phyloP scores from a whole-genome alignment of 1,140 invertebrate genomes.

The Drosophila ogumai region DNA sequence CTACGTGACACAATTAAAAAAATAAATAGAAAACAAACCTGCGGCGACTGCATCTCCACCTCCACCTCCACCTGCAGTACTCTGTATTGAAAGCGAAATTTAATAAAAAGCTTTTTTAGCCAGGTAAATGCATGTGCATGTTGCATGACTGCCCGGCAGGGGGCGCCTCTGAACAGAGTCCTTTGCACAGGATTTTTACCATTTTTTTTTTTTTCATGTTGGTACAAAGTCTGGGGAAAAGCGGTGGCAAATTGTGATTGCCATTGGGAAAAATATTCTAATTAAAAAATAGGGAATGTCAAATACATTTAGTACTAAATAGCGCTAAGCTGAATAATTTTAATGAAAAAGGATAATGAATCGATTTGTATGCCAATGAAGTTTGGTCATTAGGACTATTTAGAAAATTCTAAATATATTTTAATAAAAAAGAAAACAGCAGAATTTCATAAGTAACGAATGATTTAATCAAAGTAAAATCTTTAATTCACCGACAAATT shows the following conservation, averaged over 20 bases:
- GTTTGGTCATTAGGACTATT: background rate
- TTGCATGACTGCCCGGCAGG: slow-evolving; percentile 58
- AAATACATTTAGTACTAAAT: background rate
- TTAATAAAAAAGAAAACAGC: too few relatives aligned
- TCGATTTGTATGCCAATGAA: background rate
- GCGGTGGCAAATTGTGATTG: background rate
- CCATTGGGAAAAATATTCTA: slow-evolving; percentile 16
- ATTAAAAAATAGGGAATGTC: slow-evolving; percentile 11
- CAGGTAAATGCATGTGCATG: slow-evolving; percentile 43
- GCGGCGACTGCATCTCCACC: slow-evolving; percentile 12
- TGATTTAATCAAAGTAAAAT: slow-evolving; percentile 7
- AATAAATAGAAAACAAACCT: slow-evolving; percentile 70
- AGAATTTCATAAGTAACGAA: too few relatives aligned
- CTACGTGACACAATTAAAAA: slow-evolving; percentile 82
- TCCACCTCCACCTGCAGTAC: slow-evolving; percentile 9
- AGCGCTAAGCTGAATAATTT: background rate
- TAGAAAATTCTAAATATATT: too few relatives aligned
- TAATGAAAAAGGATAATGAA: slow-evolving; percentile 1
- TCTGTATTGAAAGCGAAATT: slow-evolving; percentile 78
- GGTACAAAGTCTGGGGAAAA: slow-evolving; percentile 1
- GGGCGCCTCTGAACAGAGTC: slow-evolving; percentile 38
- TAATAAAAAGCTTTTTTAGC: slow-evolving; percentile 59
- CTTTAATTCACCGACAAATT: slow-evolving; percentile 1
- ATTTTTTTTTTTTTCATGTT: slow-evolving; percentile 7
- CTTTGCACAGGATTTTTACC: slow-evolving; percentile 24